Evolutionary conservation across 2,888 invertebrate genomes (phyloP), one percentile per base, ranked within the genome.

Genomic region (Drosophila setosimentum): DNA sequence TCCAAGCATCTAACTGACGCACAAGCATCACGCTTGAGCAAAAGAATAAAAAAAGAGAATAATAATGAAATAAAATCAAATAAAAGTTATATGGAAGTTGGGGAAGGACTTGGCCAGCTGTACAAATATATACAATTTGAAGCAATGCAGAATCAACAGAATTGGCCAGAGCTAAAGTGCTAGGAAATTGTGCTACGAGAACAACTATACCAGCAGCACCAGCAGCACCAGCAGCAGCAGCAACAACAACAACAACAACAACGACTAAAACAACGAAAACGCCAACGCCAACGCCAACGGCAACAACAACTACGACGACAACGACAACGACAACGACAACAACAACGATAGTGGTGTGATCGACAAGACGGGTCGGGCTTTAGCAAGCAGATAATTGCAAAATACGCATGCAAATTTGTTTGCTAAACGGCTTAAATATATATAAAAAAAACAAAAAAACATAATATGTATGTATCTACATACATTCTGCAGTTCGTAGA

Each of bases 381-480:
- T 13, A 11, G 30, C 27, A 29, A 21, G 60, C 60, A 35, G 18
- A 63, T 35, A 45, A 37, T 70, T 69, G 27, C 18, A 49, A 68
- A 69, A 40, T 69, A 48, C 29, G 30, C 32, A 37, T 49, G 30
- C 55, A 40, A 51, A 30, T 37, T 69, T 37, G 71, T 49, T 74
- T 57, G 50, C 48, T 30, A 60, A 75, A 73, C 53, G 65, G 61
- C 65, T 70, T 60, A 80, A 72, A 64, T 42, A 37, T 61, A 32
- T n/a, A n/a, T n/a, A n/a, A n/a, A n/a, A n/a, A n/a, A n/a, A n/a
- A n/a, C n/a, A n/a, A n/a, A 71, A 78, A 71, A 61, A 64, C 80
- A 78, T 74, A 68, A 74, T 76, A 79, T 74, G 68, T 75, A 33
- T 76, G 75, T 76, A 74, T 64, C 49, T n/a, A 76, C 62, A 76